Conservation (phyloP, 1,140 invertebrate genomes). For the Ips typographus region DNA sequence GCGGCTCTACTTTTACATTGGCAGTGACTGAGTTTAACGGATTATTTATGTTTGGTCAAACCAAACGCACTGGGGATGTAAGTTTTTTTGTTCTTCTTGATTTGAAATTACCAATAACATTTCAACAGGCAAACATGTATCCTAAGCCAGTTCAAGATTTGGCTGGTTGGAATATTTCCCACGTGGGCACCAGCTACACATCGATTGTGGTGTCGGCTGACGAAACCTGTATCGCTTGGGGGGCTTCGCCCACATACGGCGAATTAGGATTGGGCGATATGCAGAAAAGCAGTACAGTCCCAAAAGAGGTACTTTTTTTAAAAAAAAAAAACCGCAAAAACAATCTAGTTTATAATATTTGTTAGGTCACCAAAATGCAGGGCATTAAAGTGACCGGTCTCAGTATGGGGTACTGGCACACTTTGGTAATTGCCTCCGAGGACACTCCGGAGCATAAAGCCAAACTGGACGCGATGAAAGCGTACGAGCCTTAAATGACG, state of each 20-base stretch:
- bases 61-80: conserved; percentile 82
- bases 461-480: conserved; percentile 62
- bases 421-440: conserved; percentile 69
- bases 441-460: conserved; percentile 67
- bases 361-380: conserved; percentile 70
- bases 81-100: not conserved
- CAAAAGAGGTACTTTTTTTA: conserved; percentile 69
- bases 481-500: conserved; percentile 33
- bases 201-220: conserved; percentile 88
- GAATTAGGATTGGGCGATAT: conserved; percentile 89
- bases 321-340: not conserved
- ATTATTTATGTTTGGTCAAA: conserved; percentile 86
- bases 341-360: conserved; percentile 11
- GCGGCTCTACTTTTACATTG: conserved; percentile 84
- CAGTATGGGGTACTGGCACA: conserved; percentile 82
- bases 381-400: conserved; percentile 79
- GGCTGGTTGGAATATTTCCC: conserved; percentile 85
- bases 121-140: conserved; percentile 82
- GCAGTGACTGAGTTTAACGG: conserved; percentile 76
- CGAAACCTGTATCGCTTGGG: conserved; percentile 88
- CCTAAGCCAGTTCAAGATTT: conserved; percentile 92
- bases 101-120: not conserved
- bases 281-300: conserved; percentile 82
- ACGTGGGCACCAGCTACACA: conserved; percentile 75
- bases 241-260: conserved; percentile 86